Base-by-base conservation (phyloP, 2,888 invertebrate species). In the Orgyia antiqua region DNA sequence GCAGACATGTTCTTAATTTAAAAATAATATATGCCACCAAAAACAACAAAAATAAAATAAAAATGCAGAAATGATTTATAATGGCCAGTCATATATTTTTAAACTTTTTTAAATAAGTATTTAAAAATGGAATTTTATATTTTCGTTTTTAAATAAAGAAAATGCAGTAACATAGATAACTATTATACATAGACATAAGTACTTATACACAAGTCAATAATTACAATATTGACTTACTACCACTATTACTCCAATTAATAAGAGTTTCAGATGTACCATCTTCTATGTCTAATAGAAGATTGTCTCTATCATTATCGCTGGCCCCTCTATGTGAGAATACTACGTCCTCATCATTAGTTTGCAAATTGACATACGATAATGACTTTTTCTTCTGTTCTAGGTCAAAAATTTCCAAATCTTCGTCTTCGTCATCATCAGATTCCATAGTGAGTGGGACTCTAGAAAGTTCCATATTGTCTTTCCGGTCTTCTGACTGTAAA, bases 341-440 rank as follows among this genome's bases (percentile, higher is more conserved):
- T 10, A 82, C 38, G 23, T 83, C 82, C 31, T 80, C 79, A 33
- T 84, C 84, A 24, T 74, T 73, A 0, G 65, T 60, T 50, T 83
- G 75, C 5, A 84, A 53, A 39, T 83, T 86, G 1, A 84, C 82
- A 38, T 84, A 84, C 0, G 86, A 84, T 1, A 83, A 43, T 18
- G 83, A 79, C 33, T 82, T 82, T 35, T 74, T 82, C 46, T 82
- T 84, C 39, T 83, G 78, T 45, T 74, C 82, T 15, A 87, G 51
- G 43, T 87, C 87, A 43, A 87, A 87, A 51, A 87, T 86, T 44
- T 87, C 87, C 13, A 87, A 48, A 33, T 87, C 87, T 15, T 86
- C 87, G 27, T 87, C 87, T 4, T 86, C 82, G 15, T 86, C 84
- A 2, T 87, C 87, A 27, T 87, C 87, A 0, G 87, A 86, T 26